Evolutionary conservation across 2,888 invertebrate genomes (phyloP).

Genomic region (Boloria euphrosyne): DNA sequence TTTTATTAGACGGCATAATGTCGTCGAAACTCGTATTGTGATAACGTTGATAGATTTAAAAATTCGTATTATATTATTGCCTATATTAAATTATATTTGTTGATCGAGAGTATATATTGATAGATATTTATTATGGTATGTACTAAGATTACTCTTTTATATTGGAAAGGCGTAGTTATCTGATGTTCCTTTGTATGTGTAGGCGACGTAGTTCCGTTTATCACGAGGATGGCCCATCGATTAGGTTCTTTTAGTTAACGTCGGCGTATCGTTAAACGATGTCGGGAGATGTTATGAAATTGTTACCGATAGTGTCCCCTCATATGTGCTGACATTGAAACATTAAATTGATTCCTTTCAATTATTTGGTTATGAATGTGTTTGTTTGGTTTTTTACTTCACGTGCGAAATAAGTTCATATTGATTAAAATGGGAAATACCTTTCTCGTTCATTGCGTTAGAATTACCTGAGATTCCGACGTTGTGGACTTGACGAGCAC

Average conservation of each 20-base stretch:
- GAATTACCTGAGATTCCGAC: too few relatives aligned
- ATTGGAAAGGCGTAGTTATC: constrained; percentile 57
- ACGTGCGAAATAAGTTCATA: constrained; percentile 42
- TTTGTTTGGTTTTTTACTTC: constrained; percentile 42
- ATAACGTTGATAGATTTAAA: constrained; percentile 70
- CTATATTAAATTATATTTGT: constrained; percentile 76
- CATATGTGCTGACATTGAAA: constrained; percentile 29
- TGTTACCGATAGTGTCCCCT: constrained; percentile 40
- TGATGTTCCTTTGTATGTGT: constrained; percentile 55
- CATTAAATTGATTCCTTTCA: constrained; percentile 27
- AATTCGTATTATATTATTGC: constrained; percentile 70
- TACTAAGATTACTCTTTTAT: constrained; percentile 65
- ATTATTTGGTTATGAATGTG: constrained; percentile 23
- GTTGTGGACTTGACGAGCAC: too few relatives aligned
- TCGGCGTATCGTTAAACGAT: constrained; percentile 34
- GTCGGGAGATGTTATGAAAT: constrained; percentile 31
- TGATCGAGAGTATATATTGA: constrained; percentile 76
- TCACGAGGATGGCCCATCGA: constrained; percentile 43
- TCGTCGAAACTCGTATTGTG: constrained; percentile 69
- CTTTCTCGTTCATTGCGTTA: too few relatives aligned
- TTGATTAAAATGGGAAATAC: too few relatives aligned
- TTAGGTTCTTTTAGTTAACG: constrained; percentile 48
- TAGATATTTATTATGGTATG: constrained; percentile 73
- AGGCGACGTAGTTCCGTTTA: constrained; percentile 49
- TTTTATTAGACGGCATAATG: constrained; percentile 62